Evolutionary conservation across 1,140 invertebrate species (phyloP).

Genomic region (Meloidogyne floridensis): DNA sequence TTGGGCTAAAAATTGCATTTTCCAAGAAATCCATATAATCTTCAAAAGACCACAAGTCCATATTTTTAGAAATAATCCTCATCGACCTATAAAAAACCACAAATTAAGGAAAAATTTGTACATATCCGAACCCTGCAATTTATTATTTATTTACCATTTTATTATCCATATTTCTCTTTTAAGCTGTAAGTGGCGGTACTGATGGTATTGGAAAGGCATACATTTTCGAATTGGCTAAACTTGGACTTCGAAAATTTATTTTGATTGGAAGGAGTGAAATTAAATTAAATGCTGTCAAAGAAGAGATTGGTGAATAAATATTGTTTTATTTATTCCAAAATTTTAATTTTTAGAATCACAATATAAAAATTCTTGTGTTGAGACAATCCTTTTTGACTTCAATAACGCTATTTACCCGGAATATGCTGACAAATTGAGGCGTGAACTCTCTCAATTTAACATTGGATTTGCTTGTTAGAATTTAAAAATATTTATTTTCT

Average conservation of each 20-base stretch:
- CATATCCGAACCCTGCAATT: too few species aligned
- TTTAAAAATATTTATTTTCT: not conserved
- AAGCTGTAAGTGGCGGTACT: conserved; percentile 55
- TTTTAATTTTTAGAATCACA: conserved; percentile 45
- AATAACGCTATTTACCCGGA: conserved; percentile 32
- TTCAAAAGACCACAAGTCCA: too few species aligned
- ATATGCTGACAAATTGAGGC: conserved; percentile 47
- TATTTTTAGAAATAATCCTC: too few species aligned
- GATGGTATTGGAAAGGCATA: conserved; percentile 57
- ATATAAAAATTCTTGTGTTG: conserved; percentile 44
- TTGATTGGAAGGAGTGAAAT: conserved; percentile 49
- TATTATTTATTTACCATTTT: too few species aligned
- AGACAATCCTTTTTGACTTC: conserved; percentile 59
- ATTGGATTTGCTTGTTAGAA: conserved; percentile 57
- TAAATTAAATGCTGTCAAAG: conserved; percentile 52
- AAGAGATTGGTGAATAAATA: conserved; percentile 42
- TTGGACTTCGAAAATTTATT: conserved; percentile 52
- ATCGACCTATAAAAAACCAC: too few species aligned
- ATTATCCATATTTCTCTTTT: conserved; percentile 4
- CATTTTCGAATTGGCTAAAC: conserved; percentile 50
- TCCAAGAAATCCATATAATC: too few species aligned
- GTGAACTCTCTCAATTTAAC: conserved; percentile 50
- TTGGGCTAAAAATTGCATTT: too few species aligned
- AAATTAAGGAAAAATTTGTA: too few species aligned
- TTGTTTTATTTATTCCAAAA: conserved; percentile 20